Conservation (phyloP, 2,113 vertebrate species). For the Mustelus asterias region DNA sequence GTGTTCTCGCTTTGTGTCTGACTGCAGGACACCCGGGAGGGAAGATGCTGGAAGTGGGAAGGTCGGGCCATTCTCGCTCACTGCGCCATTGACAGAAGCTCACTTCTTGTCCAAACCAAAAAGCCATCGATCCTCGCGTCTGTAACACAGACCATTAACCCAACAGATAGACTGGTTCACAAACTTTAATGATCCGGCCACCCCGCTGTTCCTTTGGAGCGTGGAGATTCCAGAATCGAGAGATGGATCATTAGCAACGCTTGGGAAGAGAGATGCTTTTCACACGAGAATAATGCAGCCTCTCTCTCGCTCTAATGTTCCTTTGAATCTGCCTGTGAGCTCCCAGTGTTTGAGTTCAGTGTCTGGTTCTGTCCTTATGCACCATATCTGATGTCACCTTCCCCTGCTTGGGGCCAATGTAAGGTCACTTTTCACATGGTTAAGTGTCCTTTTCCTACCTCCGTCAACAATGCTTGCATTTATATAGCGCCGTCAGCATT, state of each 20-base stretch:
- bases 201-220: background rate
- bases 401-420: too few species aligned
- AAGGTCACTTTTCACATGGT: too few species aligned
- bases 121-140: background rate
- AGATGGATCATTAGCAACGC: background rate
- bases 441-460: too few species aligned
- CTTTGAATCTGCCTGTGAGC: background rate
- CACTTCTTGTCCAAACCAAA: background rate
- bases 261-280: background rate
- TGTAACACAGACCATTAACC: background rate
- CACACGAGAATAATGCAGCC: background rate
- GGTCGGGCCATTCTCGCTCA: too few species aligned
- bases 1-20: background rate
- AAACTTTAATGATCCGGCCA: background rate
- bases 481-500: too few species aligned
- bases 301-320: background rate
- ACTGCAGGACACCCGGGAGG: background rate
- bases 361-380: background rate
- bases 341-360: background rate
- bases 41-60: too few species aligned
- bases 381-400: background rate
- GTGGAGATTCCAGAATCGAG: background rate
- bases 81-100: background rate
- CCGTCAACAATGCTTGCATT: too few species aligned
- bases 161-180: background rate